Evolutionary conservation across 2,888 invertebrate genomes (phyloP), one percentile per base, ranked within the genome.

Genomic region (Himalopsyche kuldschensis): DNA sequence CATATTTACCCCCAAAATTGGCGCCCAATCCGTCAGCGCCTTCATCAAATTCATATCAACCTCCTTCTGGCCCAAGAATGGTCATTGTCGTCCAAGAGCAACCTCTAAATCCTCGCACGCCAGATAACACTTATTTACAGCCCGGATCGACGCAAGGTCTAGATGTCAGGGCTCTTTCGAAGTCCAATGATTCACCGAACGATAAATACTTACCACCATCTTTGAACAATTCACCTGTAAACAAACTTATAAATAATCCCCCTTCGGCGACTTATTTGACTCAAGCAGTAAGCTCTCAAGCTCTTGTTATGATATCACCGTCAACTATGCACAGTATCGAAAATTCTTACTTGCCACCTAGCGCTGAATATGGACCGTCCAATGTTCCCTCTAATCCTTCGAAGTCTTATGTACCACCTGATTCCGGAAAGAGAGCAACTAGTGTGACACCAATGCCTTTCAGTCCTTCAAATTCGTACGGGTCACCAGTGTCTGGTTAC

Each of bases 1-100:
- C 79, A 32, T 85, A 85, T 77, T 75, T 85, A 78, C 82, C 85
- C 8, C 84, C 84, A 20, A 80, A 46, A 30, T 17, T 20, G 10
- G 75, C 15, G 10, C 75, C 81, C 8, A 32, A 30, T 32, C 41
- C 79, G n/a, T 27, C 41, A 78, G 24, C 78, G 15, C 10, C 78
- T n/a, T 10, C 78, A 69, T 30, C 83, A 10, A 78, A 77, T 75
- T 77, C 79, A 24, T 55, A 41, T 31, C 30, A 41, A 48, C 80
- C 83, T 11, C 63, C 82, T n/a, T 69, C 77, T 15, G 8, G n/a
- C 27, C 77, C 27, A 20, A 69, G 15, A 27, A 69, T 78, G 78
- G 69, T 82, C 11, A 82, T 78, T 35, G 55, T 82, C 20, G 78
- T 82, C 15, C 78, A 63, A 10, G 78, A 75, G 35, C 41, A 35